Conservation (phyloP, 2,113 vertebrate species). For the Daphoenositta chrysoptera region DNA sequence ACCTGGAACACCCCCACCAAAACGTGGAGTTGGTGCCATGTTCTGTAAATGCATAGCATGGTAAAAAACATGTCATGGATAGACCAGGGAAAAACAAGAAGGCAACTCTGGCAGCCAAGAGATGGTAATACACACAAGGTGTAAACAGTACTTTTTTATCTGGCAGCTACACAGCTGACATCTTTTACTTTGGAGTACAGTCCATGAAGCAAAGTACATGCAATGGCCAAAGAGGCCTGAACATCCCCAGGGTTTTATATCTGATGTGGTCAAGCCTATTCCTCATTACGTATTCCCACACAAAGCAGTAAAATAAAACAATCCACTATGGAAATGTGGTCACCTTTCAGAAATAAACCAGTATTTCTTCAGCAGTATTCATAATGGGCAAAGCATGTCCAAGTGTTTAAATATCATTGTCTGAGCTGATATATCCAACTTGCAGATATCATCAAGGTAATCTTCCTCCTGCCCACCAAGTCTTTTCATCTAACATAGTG, state of each 20-base stretch:
- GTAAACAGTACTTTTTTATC: neutral
- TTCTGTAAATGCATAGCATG: neutral
- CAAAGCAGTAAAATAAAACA: neutral
- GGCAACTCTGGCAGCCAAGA: neutral
- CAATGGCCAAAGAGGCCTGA: neutral
- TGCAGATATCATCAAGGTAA: neutral
- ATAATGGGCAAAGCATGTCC: accelerated
- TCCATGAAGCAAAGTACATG: neutral
- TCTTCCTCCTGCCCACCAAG: neutral
- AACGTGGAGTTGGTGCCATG: neutral
- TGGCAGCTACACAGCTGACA: neutral
- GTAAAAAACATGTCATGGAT: neutral
- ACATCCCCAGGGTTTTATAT: neutral
- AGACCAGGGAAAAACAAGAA: neutral
- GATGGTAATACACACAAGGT: neutral
- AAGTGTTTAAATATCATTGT: neutral
- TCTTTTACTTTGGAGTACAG: neutral
- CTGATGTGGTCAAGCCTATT: neutral
- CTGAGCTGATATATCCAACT: neutral
- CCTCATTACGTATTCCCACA: neutral
- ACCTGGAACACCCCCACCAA: neutral
- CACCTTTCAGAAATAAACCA: neutral
- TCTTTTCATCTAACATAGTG: neutral
- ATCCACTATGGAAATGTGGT: neutral
- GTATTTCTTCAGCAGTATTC: neutral